phyloP scores from a whole-genome alignment of 2,888 invertebrate species.

The Cephalotes varians region DNA sequence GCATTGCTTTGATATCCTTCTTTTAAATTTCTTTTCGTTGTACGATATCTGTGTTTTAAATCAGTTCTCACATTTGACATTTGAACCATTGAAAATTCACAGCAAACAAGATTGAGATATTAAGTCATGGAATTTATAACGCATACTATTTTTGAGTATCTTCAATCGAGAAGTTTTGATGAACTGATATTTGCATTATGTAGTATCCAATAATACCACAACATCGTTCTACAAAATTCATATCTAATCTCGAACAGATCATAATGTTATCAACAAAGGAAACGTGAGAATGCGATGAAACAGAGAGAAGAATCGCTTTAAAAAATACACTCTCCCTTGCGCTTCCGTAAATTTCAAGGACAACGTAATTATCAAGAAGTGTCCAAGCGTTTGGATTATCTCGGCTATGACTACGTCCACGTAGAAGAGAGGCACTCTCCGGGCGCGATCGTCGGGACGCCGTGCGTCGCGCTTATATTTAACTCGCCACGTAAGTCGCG shows the following conservation, averaged over 20 bases:
- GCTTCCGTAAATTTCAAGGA: slow-evolving; percentile 51
- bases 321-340: neutral
- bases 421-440: slow-evolving; percentile 59
- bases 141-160: neutral
- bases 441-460: slow-evolving; percentile 71
- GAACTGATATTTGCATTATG: neutral
- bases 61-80: neutral
- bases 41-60: neutral
- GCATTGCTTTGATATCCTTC: neutral
- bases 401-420: slow-evolving; percentile 55
- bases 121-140: slow-evolving; percentile 23
- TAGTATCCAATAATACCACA: neutral
- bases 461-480: slow-evolving; percentile 71
- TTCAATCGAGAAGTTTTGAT: neutral
- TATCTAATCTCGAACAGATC: neutral
- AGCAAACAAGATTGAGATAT: slow-evolving; percentile 12
- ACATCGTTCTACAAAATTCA: neutral
- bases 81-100: neutral
- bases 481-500: slow-evolving; percentile 74
- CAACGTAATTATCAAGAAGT: slow-evolving; percentile 45
- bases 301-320: neutral
- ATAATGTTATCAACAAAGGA: neutral
- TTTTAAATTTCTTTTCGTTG: neutral
- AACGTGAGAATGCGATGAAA: neutral
- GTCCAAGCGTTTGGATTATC: slow-evolving; percentile 41